A percentile compares a stretch with the other conserved stretches of the same genome.
Evolutionary conservation across 2,888 invertebrate genomes (phyloP).

Genomic region (Megastigmus dorsalis): DNA sequence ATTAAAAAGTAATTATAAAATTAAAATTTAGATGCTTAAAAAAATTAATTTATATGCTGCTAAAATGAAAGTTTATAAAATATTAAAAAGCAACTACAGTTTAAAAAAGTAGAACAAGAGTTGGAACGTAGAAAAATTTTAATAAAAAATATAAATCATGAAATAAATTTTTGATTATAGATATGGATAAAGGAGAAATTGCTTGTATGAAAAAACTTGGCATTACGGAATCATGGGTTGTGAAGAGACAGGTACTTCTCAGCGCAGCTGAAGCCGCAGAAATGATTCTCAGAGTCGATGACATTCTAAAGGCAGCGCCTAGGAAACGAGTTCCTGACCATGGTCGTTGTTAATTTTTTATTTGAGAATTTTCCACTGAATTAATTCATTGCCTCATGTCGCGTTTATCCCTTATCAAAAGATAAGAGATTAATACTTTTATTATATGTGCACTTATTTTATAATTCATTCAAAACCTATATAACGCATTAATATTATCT

Average conservation of each 20-base stretch:
- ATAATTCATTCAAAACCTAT: slow-evolving; percentile 26
- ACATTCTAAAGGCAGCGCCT: slow-evolving; percentile 95
- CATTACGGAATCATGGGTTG: slow-evolving; percentile 97
- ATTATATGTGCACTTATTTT: slow-evolving; percentile 16
- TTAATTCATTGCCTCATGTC: slow-evolving; percentile 36
- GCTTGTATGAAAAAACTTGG: slow-evolving; percentile 94
- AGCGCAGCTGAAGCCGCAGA: slow-evolving; percentile 98
- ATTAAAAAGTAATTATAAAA: too few species aligned
- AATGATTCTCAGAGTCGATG: slow-evolving; percentile 98
- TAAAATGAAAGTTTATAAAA: not conserved
- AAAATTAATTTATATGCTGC: not conserved
- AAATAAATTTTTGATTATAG: slow-evolving; percentile 73
- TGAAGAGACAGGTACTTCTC: slow-evolving; percentile 95
- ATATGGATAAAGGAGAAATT: slow-evolving; percentile 91
- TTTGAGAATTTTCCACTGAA: slow-evolving; percentile 35
- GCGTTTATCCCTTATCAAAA: slow-evolving; percentile 34
- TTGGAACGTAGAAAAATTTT: not conserved
- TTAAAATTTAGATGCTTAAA: not conserved
- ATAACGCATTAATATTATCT: slow-evolving; percentile 29
- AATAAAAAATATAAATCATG: not conserved
- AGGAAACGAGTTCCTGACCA: slow-evolving; percentile 90
- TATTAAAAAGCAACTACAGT: too few species aligned
- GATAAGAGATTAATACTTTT: slow-evolving; percentile 24
- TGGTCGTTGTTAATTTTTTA: slow-evolving; percentile 81
- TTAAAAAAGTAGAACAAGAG: too few species aligned